phyloP scores from a whole-genome alignment of 1,140 invertebrate species.

The Zaprionus davidi region DNA sequence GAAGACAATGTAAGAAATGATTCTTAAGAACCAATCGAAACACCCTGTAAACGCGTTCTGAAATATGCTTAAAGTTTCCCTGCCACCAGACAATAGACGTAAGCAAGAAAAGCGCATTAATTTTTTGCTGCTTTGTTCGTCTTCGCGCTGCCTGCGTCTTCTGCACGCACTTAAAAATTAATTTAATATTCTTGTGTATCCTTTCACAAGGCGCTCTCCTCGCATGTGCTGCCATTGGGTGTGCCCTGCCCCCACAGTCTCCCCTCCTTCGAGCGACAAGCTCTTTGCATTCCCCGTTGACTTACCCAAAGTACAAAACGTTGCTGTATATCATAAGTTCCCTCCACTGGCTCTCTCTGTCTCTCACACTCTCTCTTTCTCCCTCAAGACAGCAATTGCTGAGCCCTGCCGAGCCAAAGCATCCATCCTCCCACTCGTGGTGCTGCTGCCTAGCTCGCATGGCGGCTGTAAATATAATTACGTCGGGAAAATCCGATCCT shows the following conservation, averaged over 20 bases:
- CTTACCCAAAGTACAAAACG: conserved; percentile 41
- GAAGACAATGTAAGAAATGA: no score
- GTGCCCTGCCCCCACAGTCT: background rate
- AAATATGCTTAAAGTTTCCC: conserved; percentile 70
- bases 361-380: background rate
- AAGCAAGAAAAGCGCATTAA: conserved; percentile 78
- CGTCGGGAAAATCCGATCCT: conserved; percentile 82
- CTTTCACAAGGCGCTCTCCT: conserved; percentile 55
- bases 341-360: background rate
- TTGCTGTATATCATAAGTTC: conserved; percentile 56
- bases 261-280: background rate
- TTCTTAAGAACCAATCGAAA: background rate
- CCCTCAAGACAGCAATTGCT: conserved; percentile 18
- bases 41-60: conserved; percentile 54
- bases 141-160: conserved; percentile 51
- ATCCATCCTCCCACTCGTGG: conserved; percentile 40
- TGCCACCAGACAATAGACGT: conserved; percentile 70
- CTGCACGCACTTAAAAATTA: conserved; percentile 78
- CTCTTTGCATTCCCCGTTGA: background rate
- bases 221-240: conserved; percentile 57
- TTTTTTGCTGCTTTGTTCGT: conserved; percentile 43
- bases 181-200: conserved; percentile 80
- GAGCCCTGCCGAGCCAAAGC: conserved; percentile 47
- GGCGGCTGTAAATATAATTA: conserved; percentile 83
- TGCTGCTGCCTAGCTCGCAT: conserved; percentile 60